Evolutionary conservation across 2,888 invertebrate genomes (phyloP), one percentile per base, ranked within the genome.

Genomic region (Aphidius colemani): DNA sequence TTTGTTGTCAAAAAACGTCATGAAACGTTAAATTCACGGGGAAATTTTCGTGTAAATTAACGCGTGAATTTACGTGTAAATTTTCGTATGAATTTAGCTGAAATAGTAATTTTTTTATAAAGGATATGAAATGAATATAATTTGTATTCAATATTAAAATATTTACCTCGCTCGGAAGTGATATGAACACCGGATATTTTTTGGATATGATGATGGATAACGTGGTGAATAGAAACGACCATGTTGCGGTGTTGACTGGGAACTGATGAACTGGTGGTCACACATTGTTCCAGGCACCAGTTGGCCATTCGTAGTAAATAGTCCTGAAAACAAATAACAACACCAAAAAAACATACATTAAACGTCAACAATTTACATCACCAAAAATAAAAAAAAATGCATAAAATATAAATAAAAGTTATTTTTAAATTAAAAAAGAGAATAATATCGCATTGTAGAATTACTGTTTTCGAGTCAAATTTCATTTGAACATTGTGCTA

Each of bases 171-270:
- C 96, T 75, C 91, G 88, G 81, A 98, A 93, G 78, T 92, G 89
- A 84, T 94, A 95, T 66, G 93, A 89, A 84, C 96, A 97, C 77
- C 91, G 88, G 76, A 94, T 89, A 82, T 95, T 94, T 82, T 92
- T 92, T 18, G 97, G 96, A 83, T 98, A 98, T 75, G 92, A 92
- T 74, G 97, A 96, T 69, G 98, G 98, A 86, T 96, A 98, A 65
- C 93, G 90, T 0, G 97, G 97, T 61, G 97, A 97, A 84, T 93
- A 94, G 78, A 95, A 90, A 64, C 90, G 88, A 63, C 94, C 93
- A 81, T 91, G 89, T 13, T 87, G 85, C 66, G 88, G 88, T 67
- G 88, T 86, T 75, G 86, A 87, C 73, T 89, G 88, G 49, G 88
- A 88, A 78, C 92, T 90, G 79, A 90, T 87, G 83, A 94, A 94